These are phyloP conservation scores for Beris chalybata DNA, from an alignment of 2,888 invertebrate species.

Conservation along the genomic window DNA sequence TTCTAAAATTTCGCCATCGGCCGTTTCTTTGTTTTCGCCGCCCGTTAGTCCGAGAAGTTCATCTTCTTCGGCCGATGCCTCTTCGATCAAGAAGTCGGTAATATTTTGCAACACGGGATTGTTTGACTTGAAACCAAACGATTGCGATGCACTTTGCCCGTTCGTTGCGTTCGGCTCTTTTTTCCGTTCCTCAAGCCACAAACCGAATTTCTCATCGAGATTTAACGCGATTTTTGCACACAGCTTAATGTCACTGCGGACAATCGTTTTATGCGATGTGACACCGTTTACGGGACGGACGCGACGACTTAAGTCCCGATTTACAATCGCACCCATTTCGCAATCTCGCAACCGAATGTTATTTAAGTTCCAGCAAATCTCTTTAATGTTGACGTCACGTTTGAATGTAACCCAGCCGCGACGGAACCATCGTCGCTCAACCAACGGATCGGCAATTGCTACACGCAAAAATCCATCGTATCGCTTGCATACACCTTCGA, in stretches of 20 bases:
- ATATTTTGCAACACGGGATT: constrained; percentile 97
- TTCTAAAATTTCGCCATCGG: constrained; percentile 63
- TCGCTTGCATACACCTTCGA: constrained; percentile 91
- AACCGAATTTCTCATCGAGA: constrained; percentile 78
- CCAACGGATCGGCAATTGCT: constrained; percentile 94
- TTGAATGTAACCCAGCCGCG: constrained; percentile 99
- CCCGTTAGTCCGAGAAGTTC: constrained; percentile 75
- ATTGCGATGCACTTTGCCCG: constrained; percentile 36
- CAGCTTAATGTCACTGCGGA: constrained; percentile 88
- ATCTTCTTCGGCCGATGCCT: constrained; percentile 97
- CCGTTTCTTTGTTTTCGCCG: constrained; percentile 56
- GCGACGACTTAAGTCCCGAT: constrained; percentile 91
- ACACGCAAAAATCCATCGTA: constrained; percentile 94
- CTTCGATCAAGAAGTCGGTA: constrained; percentile 96
- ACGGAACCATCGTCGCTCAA: constrained; percentile 94
- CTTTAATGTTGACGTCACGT: constrained; percentile 95
- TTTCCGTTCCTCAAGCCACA: constrained; percentile 64
- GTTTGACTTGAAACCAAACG: constrained; percentile 73
- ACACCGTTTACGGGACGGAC: constrained; percentile 91
- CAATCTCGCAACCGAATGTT: constrained; percentile 70
- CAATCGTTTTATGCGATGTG: constrained; percentile 83
- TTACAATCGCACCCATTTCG: constrained; percentile 79
- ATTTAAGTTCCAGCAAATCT: constrained; percentile 98
- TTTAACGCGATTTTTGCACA: constrained; percentile 90
- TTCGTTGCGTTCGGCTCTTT: constrained; percentile 37